Evolutionary conservation across 1,140 invertebrate genomes (phyloP), one percentile per base, ranked within the genome.

Genomic region (Propsilocerus akamusi): DNA sequence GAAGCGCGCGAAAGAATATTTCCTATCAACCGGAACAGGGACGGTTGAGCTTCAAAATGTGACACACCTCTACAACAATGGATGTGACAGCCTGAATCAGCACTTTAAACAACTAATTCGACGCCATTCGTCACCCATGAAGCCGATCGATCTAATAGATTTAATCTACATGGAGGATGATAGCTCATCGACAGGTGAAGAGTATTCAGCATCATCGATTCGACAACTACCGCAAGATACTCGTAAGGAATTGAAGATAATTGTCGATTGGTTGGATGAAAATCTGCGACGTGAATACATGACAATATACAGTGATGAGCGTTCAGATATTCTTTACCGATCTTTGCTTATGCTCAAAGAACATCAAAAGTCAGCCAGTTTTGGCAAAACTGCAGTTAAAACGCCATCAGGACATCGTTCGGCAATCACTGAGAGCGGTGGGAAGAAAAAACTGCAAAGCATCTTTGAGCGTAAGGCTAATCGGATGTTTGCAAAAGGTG

Each of bases 1-100:
- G 30, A 78, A 86, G 47, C 81, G 82, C 55, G 91, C 93, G 47
- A 81, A 89, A 58, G 77, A 78, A 28, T 97, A 95, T 65, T 97
- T 98, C 67, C 79, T 90, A 59, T 85, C 86, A 60, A 85, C 93
- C 61, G 94, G 94, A 68, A 86, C 88, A 2, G 85, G 89, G 60
- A 93, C 89, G 63, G 85, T 93, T 25, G 92, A 97, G 70, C 65
- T 96, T 48, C 86, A 92, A 60, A 94, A 95, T 71, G 83, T 97
- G 48, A 83, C 88, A 59, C 73, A 74, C 57, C 56, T 71, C 8
- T 73, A 73, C 49, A 65, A 61, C 17, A 61, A 63, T 49, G 72
- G 72, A 22, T 64, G 72, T 48, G 71, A 73, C 32, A 60, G 59
- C 51, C 64, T 97, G 23, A 86, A 88, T 58, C 75, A 76, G 54